phyloP scores from a whole-genome alignment of 2,113 vertebrate species.

The Octodon degus region DNA sequence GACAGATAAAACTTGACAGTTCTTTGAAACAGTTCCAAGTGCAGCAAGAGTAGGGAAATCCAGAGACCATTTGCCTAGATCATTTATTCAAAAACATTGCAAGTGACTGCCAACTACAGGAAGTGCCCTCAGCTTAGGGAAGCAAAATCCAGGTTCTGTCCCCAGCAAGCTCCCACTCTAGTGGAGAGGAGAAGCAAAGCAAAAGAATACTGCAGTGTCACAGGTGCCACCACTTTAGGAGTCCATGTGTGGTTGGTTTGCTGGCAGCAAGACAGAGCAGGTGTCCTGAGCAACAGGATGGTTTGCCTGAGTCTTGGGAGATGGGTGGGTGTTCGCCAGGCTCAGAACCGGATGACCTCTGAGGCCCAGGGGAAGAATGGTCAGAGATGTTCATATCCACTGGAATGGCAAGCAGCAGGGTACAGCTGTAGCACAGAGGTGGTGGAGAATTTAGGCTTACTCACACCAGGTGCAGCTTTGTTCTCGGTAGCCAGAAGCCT shows the following conservation, averaged over 20 bases:
- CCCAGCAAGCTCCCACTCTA: not conserved
- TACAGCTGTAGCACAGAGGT: rapidly evolving
- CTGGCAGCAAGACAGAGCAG: not conserved
- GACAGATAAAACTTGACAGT: not conserved
- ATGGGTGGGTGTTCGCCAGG: not conserved
- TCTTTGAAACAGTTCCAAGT: conserved; percentile 14
- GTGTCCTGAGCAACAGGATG: not conserved
- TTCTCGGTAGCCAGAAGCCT: not conserved
- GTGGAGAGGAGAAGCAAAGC: not conserved
- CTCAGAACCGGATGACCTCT: not conserved
- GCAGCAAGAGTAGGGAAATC: not conserved
- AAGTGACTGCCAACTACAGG: not conserved
- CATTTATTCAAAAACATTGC: not conserved
- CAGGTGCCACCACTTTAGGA: rapidly evolving
- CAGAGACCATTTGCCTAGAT: not conserved
- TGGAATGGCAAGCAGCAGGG: not conserved
- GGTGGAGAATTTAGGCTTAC: too few species aligned
- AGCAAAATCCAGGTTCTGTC: not conserved
- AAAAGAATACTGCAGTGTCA: too few species aligned
- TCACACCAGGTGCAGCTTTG: not conserved
- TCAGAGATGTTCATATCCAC: rapidly evolving
- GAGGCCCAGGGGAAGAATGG: not conserved
- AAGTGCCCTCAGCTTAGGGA: not conserved
- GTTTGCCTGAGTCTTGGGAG: not conserved
- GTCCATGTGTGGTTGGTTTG: rapidly evolving